phyloP scores from a whole-genome alignment of 1,140 invertebrate genomes.

The Penaeus indicus region DNA sequence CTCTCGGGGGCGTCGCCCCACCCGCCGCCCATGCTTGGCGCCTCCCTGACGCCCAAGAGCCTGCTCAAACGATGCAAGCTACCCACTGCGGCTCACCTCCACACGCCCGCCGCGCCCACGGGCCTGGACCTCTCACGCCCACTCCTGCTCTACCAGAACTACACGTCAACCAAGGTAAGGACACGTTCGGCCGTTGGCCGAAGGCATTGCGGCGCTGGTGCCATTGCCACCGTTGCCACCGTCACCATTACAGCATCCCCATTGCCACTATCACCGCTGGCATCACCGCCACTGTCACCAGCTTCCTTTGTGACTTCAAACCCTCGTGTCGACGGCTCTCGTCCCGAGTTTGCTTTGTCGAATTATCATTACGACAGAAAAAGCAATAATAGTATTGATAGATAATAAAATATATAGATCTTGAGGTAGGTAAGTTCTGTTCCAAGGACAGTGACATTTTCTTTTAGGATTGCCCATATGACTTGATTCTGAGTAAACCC shows the following conservation, averaged over 20 bases:
- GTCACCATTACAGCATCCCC: no score
- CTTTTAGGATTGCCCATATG: no score
- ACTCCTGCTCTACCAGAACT: conserved; percentile 69
- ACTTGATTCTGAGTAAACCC: no score
- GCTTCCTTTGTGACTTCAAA: no score
- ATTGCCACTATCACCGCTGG: no score
- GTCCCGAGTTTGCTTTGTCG: no score
- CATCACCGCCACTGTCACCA: no score
- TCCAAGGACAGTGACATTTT: no score
- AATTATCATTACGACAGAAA: no score
- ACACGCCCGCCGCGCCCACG: conserved; percentile 56
- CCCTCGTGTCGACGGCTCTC: no score
- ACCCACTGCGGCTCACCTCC: conserved; percentile 58
- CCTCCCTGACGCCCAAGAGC: conserved; percentile 51
- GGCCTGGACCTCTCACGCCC: conserved; percentile 68
- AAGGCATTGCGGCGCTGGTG: no score
- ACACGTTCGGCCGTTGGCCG: background rate
- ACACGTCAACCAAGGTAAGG: conserved; percentile 66
- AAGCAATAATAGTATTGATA: background rate
- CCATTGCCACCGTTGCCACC: no score
- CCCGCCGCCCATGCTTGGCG: conserved; percentile 5
- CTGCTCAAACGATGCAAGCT: conserved; percentile 50
- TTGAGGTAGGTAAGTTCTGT: conserved; percentile 2
- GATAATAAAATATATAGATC: background rate
- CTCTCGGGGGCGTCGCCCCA: conserved; percentile 7